Conservation (phyloP, 2,113 vertebrate species). For the Gobius niger region DNA sequence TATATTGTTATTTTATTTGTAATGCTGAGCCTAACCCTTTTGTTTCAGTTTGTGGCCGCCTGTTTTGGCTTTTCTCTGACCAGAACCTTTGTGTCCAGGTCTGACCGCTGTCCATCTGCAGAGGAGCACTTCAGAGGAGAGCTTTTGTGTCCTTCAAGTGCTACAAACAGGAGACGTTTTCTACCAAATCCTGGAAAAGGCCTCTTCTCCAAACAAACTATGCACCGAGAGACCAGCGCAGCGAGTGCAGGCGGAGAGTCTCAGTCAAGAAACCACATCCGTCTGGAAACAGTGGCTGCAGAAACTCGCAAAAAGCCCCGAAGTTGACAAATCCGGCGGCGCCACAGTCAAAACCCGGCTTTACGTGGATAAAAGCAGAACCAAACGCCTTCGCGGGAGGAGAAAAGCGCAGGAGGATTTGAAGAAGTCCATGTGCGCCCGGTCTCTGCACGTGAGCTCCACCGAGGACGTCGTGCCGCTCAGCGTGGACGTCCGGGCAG, state of each 20-base stretch:
- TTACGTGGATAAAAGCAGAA: neutral
- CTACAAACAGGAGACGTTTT: slow-evolving; percentile 86
- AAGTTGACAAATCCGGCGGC: neutral
- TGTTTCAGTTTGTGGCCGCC: neutral
- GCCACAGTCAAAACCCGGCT: neutral
- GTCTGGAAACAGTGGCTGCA: slow-evolving; percentile 74
- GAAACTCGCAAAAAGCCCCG: slow-evolving; percentile 21
- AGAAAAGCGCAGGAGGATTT: slow-evolving; percentile 43
- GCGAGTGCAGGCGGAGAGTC: neutral
- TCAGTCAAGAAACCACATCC: slow-evolving; percentile 21
- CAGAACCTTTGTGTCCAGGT: slow-evolving; percentile 68
- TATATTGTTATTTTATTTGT: too few species aligned
- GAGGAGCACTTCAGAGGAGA: slow-evolving; percentile 6
- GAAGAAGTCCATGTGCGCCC: slow-evolving; percentile 60
- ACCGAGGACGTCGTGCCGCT: neutral
- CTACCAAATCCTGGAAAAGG: slow-evolving; percentile 75
- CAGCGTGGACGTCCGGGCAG: slow-evolving; percentile 31
- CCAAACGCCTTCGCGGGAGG: neutral
- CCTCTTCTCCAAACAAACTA: neutral
- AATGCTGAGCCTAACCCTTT: too few species aligned
- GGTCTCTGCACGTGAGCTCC: neutral
- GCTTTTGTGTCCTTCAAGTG: slow-evolving; percentile 81
- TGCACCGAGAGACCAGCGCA: neutral
- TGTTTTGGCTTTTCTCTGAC: too few species aligned
- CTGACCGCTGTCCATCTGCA: slow-evolving; percentile 58